These are phyloP conservation scores for Crotalus viridis DNA, from an alignment of 2,113 vertebrate genomes.

Conservation along the genomic window DNA sequence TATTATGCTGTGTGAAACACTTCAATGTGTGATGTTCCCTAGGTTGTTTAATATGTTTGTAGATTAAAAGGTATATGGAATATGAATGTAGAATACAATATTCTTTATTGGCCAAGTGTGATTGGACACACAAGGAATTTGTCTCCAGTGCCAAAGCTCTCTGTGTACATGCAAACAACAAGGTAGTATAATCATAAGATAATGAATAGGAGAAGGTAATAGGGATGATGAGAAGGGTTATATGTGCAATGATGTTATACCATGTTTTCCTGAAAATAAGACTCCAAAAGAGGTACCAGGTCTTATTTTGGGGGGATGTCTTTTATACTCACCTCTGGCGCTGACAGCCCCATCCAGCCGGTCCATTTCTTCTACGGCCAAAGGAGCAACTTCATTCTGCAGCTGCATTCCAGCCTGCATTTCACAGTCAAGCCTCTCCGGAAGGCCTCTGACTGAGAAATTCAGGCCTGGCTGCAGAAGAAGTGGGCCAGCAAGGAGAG, in stretches of 20 bases:
- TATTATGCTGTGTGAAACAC: background rate
- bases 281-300: no score
- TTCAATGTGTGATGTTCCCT: background rate
- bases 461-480: no score
- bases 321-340: no score
- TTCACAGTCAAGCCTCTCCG: no score
- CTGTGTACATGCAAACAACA: background rate
- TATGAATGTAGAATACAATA: background rate
- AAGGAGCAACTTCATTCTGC: no score
- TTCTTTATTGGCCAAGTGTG: background rate
- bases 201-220: background rate
- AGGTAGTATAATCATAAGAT: background rate
- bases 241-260: background rate
- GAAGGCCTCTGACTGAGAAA: no score
- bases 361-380: no score
- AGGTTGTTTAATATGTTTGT: background rate
- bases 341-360: no score
- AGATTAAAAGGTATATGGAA: background rate
- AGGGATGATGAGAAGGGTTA: background rate
- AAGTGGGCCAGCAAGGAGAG: no score
- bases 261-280: no score
- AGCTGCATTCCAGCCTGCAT: no score
- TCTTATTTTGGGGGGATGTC: no score
- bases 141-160: background rate
- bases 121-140: background rate